These are phyloP conservation scores for Saturnia japonica DNA, from an alignment of 2,888 invertebrate genomes.

Conservation along the genomic window DNA sequence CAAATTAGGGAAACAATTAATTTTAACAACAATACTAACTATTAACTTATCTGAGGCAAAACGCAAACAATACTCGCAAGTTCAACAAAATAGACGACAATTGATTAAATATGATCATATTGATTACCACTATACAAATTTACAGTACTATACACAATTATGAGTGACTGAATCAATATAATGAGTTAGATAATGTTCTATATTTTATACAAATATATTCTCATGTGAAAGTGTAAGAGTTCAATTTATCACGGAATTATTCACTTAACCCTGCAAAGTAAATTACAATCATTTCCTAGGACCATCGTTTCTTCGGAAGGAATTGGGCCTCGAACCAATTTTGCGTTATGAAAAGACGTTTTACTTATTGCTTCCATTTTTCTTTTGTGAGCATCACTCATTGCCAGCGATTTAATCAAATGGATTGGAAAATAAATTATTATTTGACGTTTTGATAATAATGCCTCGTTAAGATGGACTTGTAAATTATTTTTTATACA, in stretches of 20 bases:
- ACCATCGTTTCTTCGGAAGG: constrained; percentile 56
- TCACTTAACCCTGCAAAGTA: constrained; percentile 24
- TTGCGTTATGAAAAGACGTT: constrained; percentile 73
- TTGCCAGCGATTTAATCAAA: constrained; percentile 54
- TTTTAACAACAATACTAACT: neutral
- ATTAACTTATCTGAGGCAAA: neutral
- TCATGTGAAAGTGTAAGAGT: constrained; percentile 1
- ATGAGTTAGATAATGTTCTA: constrained; percentile 5
- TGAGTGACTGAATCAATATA: neutral
- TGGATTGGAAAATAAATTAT: constrained; percentile 51
- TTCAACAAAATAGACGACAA: constrained; percentile 1
- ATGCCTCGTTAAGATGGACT: neutral
- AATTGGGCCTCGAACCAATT: constrained; percentile 73
- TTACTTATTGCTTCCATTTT: constrained; percentile 74
- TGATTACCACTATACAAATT: neutral
- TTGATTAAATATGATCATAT: constrained; percentile 1
- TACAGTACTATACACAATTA: neutral
- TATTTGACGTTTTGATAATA: constrained; percentile 14
- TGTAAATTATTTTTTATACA: neutral
- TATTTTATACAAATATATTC: constrained; percentile 9
- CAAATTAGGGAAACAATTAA: neutral
- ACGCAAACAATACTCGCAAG: neutral
- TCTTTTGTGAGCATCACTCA: constrained; percentile 69
- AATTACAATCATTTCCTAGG: constrained; percentile 35
- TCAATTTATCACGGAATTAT: constrained; percentile 22